Evolutionary conservation across 2,113 vertebrate species (phyloP), one percentile per base, ranked within the genome.

Genomic region (Jacana jacana): DNA sequence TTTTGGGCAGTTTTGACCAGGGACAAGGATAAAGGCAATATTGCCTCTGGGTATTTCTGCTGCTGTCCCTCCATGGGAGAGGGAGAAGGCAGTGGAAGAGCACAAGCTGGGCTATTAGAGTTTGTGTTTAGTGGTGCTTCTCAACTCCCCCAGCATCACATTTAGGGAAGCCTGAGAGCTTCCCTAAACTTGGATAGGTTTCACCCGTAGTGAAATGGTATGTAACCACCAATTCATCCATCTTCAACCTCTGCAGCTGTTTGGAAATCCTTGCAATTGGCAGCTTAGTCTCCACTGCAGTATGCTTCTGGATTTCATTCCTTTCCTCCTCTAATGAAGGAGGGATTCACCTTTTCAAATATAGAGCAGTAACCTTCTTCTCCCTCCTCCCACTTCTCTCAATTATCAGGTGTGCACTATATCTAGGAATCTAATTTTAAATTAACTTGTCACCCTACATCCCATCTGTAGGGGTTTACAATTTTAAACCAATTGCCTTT

Each of bases 321-420:
- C 13, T 61, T 35, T 73, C 64, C 60, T 94, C 19, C 39, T 72
- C 61, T 76, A 37, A 35, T 93, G 88, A 96, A 96, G 96, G 95
- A 96, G 90, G 93, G 92, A 93, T 96, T 97, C 96, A 96, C 96
- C 95, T 96, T 96, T 97, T 94, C 92, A 91, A 92, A 97, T 97
- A 89, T 85, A 93, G 96, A 96, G 55, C 96, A 95, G 19, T 97
- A 95, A 95, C 88, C 79, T 95, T 64, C 80, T 79, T 92, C 92
- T 92, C 69, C 88, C 68, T 91, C 91, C 81, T 97, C 57, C 78
- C 15, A 27, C 83, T 79, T 93, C 69, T 68, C 84, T 96, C 95
- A 97, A 91, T 97, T 97, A 96, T 91, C 86, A 91, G 93, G 37
- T 85, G 68, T 81, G 94, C 55, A 95, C 93, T 91, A 88, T 94